phyloP scores from a whole-genome alignment of 2,113 vertebrate species.

The Todiramphus chloris region DNA sequence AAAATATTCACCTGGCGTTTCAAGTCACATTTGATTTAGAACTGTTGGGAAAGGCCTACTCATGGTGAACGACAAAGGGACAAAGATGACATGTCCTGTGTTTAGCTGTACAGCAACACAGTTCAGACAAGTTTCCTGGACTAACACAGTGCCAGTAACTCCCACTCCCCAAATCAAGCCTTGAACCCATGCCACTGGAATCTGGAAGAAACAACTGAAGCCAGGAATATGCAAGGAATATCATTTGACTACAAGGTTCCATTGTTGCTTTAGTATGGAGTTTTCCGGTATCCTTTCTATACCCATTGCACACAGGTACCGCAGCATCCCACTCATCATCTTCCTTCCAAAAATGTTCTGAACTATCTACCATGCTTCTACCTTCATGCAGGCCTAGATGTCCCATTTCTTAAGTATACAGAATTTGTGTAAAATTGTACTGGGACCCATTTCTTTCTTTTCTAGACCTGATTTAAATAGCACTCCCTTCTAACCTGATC shows the following conservation, averaged over 20 bases:
- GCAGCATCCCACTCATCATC: not conserved
- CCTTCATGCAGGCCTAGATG: not conserved
- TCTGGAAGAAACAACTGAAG: not conserved
- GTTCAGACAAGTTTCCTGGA: not conserved
- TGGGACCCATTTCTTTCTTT: not conserved
- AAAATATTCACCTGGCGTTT: not conserved
- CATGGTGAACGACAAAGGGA: not conserved
- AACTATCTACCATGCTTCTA: not conserved
- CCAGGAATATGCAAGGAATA: not conserved
- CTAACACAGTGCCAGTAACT: not conserved
- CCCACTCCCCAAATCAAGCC: not conserved
- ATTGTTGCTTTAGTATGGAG: not conserved
- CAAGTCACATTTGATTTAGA: not conserved
- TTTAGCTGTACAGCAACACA: not conserved
- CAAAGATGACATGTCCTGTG: not conserved
- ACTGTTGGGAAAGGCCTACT: not conserved
- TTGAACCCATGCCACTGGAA: not conserved
- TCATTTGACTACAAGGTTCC: not conserved
- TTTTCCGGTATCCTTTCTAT: not conserved
- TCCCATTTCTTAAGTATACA: not conserved
- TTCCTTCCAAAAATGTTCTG: not conserved
- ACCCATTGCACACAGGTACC: not conserved
- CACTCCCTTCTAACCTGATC: not conserved
- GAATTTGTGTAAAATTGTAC: not conserved
- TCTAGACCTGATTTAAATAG: not conserved